These are phyloP conservation scores for Halcyon senegalensis DNA, from an alignment of 2,113 vertebrate species.

Conservation along the genomic window DNA sequence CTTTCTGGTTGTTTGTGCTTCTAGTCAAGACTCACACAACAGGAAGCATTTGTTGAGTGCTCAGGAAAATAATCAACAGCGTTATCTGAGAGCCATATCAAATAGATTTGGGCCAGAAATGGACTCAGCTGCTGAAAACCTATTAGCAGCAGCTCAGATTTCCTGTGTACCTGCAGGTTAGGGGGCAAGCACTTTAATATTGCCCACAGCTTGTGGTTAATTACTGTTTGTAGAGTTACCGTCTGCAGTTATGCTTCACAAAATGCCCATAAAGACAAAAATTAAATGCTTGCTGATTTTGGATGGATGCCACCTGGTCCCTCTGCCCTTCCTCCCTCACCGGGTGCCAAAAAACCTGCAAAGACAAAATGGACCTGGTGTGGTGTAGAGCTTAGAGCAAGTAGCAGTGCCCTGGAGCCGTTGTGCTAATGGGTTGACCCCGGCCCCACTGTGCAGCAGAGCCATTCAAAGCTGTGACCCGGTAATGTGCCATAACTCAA, in stretches of 20 bases:
- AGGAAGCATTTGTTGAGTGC: background rate
- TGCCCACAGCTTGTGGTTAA: conserved; percentile 76
- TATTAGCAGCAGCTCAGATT: conserved; percentile 66
- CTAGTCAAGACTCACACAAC: background rate
- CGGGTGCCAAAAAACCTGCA: background rate
- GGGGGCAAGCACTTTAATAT: conserved; percentile 58
- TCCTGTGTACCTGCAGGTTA: conserved; percentile 49
- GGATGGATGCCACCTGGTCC: conserved; percentile 53
- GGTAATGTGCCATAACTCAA: rapidly evolving
- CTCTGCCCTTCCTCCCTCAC: background rate
- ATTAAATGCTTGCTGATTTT: conserved; percentile 45
- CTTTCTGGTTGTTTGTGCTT: conserved; percentile 21
- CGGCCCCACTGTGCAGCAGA: rapidly evolving
- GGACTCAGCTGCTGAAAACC: conserved; percentile 65
- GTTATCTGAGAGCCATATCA: conserved; percentile 7
- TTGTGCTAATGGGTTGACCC: rapidly evolving
- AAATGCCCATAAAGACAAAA: conserved; percentile 70
- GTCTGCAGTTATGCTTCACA: conserved; percentile 73
- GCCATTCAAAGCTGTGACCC: background rate
- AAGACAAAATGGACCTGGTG: background rate
- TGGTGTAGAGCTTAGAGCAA: background rate
- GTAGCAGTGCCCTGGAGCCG: background rate
- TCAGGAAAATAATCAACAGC: background rate
- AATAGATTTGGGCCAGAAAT: conserved; percentile 45
- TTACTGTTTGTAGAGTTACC: conserved; percentile 73